Conservation (phyloP, 2,797 vertebrate species). For the Harpagifer antarcticus region DNA sequence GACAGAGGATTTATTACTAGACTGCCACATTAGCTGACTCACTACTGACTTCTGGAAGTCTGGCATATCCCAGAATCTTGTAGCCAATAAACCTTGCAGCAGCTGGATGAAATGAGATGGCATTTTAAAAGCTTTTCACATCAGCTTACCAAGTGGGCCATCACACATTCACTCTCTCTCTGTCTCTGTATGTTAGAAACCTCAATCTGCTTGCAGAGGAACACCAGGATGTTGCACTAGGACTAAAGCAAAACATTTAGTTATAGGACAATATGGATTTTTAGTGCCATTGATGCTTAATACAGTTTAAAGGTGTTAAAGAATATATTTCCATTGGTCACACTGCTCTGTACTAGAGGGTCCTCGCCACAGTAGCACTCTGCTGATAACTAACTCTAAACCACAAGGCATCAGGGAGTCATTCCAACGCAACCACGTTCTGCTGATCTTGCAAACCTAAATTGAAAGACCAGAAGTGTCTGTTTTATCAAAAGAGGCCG, state of each 20-base stretch:
- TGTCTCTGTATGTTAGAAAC: slow-evolving; percentile 25
- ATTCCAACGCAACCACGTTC: slow-evolving; percentile 61
- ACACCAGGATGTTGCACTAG: not conserved
- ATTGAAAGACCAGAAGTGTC: slow-evolving; percentile 65
- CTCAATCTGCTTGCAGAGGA: slow-evolving; percentile 14
- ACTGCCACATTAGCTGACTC: slow-evolving; percentile 69
- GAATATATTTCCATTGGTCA: slow-evolving; percentile 33
- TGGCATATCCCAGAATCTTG: slow-evolving; percentile 60
- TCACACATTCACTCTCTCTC: slow-evolving; percentile 8
- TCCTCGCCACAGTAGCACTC: slow-evolving; percentile 33
- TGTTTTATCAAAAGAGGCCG: slow-evolving; percentile 64
- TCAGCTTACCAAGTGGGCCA: slow-evolving; percentile 45
- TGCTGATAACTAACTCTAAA: slow-evolving; percentile 59
- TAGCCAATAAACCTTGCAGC: slow-evolving; percentile 67
- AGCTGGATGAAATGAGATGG: slow-evolving; percentile 72
- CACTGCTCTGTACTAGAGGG: slow-evolving; percentile 9
- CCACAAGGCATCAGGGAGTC: slow-evolving; percentile 47
- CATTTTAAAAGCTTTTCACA: slow-evolving; percentile 70
- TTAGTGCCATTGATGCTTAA: not conserved
- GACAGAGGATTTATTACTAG: slow-evolving; percentile 62
- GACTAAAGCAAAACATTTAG: slow-evolving; percentile 6
- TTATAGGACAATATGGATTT: not conserved
- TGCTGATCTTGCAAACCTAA: slow-evolving; percentile 58
- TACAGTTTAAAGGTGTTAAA: slow-evolving; percentile 14
- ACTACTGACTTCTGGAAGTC: slow-evolving; percentile 63